Evolutionary conservation across 23 tunicate genomes (phyloP), one percentile per base, ranked within the genome.

Genomic region (Aplidium turbinatum): DNA sequence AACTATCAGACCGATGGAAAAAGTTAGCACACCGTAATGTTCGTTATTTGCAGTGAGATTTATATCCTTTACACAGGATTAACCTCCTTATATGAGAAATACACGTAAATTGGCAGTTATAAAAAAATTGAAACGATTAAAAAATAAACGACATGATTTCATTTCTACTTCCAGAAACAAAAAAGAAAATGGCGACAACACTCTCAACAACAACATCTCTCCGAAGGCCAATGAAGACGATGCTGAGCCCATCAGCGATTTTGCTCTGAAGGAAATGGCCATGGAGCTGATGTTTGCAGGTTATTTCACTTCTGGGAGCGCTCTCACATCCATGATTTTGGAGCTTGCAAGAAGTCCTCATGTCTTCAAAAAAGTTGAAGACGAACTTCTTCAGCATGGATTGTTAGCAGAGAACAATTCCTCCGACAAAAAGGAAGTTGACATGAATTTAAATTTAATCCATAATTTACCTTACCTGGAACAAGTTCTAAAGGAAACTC

Each of bases 241-340:
- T n/a, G 62, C 13, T 18, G 76, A 70, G 58, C 58, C 58, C 22
- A 70, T 70, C 38, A 70, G 75, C 78, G 91, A 85, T 33, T 31
- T 85, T 26, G 80, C 83, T 1, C 11, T 85, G 70, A 91, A 79
- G 46, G 97, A 91, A 70, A 84, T 81, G 72, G 77, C 85, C 31
- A 58, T 84, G 35, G 97, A 91, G 39, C 72, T 91, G 46, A 60
- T 91, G 78, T 91, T 91, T 57, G 91, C 91, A 11, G 97, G 97
- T 1, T 91, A 84, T 62, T 81, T 55, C 72, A 91, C 97, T 27
- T 40, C 81, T 7, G 91, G 92, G 18, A 83, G 90, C 62, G 81
- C 85, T 21, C 13, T 74, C 5, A 78, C 97, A 18, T 91, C 97
- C 4, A 40, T 65, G 1, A 63, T 84, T 21, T 55, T 84, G 51